Evolutionary conservation across 2,797 vertebrate species (phyloP).

Genomic region (Myotis pilosus): DNA sequence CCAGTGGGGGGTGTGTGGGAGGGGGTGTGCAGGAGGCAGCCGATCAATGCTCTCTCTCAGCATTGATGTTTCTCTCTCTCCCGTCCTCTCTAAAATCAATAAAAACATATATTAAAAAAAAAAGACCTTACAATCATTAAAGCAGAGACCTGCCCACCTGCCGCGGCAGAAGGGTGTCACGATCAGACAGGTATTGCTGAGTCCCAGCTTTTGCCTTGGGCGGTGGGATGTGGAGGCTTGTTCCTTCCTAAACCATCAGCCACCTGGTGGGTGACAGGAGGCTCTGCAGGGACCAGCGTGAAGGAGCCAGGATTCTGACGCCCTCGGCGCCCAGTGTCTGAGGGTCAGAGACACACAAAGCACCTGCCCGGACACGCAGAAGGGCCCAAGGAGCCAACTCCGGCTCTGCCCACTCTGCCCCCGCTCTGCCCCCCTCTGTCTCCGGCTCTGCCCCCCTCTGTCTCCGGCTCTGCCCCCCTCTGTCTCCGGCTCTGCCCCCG

Average conservation of each 20-base stretch:
- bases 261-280: background rate
- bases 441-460: too few species aligned
- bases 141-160: background rate
- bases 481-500: rapidly evolving
- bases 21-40: too few species aligned
- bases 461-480: background rate
- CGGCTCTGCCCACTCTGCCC: background rate
- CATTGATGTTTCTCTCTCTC: too few species aligned
- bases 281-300: background rate
- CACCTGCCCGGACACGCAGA: too few species aligned
- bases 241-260: background rate
- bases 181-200: background rate
- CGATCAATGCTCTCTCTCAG: too few species aligned
- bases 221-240: background rate
- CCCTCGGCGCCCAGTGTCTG: rapidly evolving
- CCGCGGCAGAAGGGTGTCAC: background rate
- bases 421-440: background rate
- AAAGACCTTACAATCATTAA: background rate
- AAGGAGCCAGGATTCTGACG: background rate
- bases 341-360: background rate
- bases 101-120: too few species aligned
- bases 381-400: background rate
- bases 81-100: too few species aligned
- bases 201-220: background rate
- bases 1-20: too few species aligned